phyloP scores from a whole-genome alignment of 2,888 invertebrate genomes.

The Scelioninae gen. 2 region DNA sequence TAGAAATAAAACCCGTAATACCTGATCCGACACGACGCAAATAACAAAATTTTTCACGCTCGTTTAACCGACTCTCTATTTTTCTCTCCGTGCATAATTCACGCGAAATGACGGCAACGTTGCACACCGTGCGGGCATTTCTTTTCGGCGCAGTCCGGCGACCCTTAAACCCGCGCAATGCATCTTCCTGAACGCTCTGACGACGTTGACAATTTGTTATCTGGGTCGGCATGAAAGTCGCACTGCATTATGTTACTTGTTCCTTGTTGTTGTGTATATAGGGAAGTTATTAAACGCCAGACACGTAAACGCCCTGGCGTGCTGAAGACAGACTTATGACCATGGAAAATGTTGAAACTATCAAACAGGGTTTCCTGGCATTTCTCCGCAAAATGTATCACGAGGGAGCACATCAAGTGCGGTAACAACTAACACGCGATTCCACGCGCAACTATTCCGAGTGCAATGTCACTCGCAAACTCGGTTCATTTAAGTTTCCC shows the following conservation, averaged over 20 bases:
- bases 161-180: no score
- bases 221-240: constrained; percentile 43
- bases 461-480: constrained; percentile 45
- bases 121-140: no score
- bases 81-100: no score
- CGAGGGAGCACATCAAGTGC: constrained; percentile 53
- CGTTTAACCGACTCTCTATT: no score
- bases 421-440: constrained; percentile 59
- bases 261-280: constrained; percentile 51
- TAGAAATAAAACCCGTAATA: no score
- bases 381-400: constrained; percentile 54
- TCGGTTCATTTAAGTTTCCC: constrained; percentile 46
- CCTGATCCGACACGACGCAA: no score
- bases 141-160: no score
- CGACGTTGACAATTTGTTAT: constrained; percentile 52
- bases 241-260: constrained; percentile 51
- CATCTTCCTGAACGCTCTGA: no score
- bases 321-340: constrained; percentile 51
- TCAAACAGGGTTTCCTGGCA: constrained; percentile 53
- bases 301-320: constrained; percentile 46
- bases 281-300: constrained; percentile 41
- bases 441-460: constrained; percentile 30
- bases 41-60: no score
- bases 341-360: constrained; percentile 51
- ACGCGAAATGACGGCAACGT: no score